Conservation (phyloP, 1,140 invertebrate species). For the Trinorchestia longiramus region DNA sequence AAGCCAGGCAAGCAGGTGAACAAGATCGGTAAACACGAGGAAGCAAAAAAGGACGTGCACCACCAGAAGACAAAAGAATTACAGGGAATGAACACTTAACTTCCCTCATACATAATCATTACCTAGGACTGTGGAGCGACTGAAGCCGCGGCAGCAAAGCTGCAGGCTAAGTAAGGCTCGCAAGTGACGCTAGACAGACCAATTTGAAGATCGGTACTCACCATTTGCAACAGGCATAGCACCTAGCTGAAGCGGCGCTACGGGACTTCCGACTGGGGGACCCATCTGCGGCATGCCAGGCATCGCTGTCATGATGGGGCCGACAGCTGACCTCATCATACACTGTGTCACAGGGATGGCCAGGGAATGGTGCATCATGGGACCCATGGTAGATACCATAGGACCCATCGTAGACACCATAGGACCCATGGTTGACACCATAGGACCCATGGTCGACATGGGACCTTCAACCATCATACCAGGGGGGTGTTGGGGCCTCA, state of each 20-base stretch:
- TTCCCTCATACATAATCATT: slow-evolving; percentile 24
- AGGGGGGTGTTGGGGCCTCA: slow-evolving; percentile 24
- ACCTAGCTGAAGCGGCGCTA: slow-evolving; percentile 35
- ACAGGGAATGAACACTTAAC: slow-evolving; percentile 50
- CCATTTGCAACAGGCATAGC: slow-evolving; percentile 38
- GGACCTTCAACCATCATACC: slow-evolving; percentile 37
- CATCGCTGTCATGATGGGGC: slow-evolving; percentile 37
- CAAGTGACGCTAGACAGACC: slow-evolving; percentile 18
- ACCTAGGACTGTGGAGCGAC: slow-evolving; percentile 21
- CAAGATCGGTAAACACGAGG: slow-evolving; percentile 50
- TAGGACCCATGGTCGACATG: slow-evolving; percentile 28
- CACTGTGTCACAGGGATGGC: slow-evolving; percentile 23
- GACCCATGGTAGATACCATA: slow-evolving; percentile 38
- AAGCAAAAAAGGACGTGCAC: slow-evolving; percentile 53
- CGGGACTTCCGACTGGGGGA: neutral
- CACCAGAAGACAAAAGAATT: slow-evolving; percentile 51
- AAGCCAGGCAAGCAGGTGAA: slow-evolving; percentile 54
- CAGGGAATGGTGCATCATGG: slow-evolving; percentile 33
- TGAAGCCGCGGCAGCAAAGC: neutral
- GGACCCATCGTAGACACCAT: slow-evolving; percentile 11
- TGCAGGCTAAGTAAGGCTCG: neutral
- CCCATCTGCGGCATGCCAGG: slow-evolving; percentile 30
- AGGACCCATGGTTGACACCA: slow-evolving; percentile 21
- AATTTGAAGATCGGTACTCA: neutral
- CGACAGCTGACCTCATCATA: slow-evolving; percentile 23